These are phyloP conservation scores for Siphonodentalium dalli DNA, from an alignment of 2,888 invertebrate genomes.

Conservation along the genomic window DNA sequence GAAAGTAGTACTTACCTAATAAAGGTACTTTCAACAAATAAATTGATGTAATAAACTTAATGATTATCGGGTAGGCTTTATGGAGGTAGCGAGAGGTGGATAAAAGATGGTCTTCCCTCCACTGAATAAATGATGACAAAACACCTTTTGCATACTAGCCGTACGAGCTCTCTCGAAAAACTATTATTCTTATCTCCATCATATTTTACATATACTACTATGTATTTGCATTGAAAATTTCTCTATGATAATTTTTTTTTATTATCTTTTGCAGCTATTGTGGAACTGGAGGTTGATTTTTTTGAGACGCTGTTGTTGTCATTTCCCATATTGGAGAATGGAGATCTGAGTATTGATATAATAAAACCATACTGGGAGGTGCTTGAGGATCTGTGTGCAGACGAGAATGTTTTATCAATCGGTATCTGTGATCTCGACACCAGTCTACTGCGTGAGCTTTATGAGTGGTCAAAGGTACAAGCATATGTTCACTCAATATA, in stretches of 20 bases:
- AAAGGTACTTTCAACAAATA: no score
- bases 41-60: no score
- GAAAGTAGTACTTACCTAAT: no score
- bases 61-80: no score
- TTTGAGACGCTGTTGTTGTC: slow-evolving; percentile 86
- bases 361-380: slow-evolving; percentile 80
- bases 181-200: no score
- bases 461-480: slow-evolving; percentile 75
- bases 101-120: no score
- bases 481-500: no score
- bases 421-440: slow-evolving; percentile 92
- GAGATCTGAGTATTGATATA: slow-evolving; percentile 68
- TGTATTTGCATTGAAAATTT: neutral
- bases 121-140: no score
- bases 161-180: no score
- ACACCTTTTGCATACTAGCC: no score
- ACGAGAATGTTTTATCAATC: slow-evolving; percentile 75
- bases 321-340: slow-evolving; percentile 35
- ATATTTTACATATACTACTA: no score
- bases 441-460: slow-evolving; percentile 77
- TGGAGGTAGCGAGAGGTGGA: no score
- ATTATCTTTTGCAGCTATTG: slow-evolving; percentile 68
- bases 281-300: slow-evolving; percentile 74
- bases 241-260: neutral
- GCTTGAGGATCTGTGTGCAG: slow-evolving; percentile 76